Evolutionary conservation across 2,113 vertebrate species (phyloP).

Genomic region (Alouatta palliata): DNA sequence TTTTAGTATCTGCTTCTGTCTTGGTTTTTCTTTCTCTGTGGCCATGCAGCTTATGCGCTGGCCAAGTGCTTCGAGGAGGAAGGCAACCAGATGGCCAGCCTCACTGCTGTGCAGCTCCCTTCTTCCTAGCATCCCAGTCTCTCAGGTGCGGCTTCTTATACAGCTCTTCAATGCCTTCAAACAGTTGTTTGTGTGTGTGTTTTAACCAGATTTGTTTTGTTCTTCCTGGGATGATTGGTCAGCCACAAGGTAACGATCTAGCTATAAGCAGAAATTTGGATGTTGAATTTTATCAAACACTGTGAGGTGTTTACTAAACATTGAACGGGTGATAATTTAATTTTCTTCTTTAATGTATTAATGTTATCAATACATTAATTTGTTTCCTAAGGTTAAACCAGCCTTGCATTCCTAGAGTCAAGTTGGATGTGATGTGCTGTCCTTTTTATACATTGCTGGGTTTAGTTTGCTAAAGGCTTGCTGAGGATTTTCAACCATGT

Average conservation of each 20-base stretch:
- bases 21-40: neutral
- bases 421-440: neutral
- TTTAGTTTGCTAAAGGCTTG: too few species aligned
- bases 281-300: neutral
- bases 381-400: neutral
- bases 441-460: too few species aligned
- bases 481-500: neutral
- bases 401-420: neutral
- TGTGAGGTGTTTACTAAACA: neutral
- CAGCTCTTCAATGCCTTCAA: too few species aligned
- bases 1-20: neutral
- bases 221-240: neutral
- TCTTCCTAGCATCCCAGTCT: rapidly evolving
- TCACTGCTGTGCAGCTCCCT: rapidly evolving
- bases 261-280: neutral
- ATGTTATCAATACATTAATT: neutral
- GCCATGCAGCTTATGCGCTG: neutral
- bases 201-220: neutral
- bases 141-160: too few species aligned
- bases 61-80: neutral
- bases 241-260: too few species aligned
- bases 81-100: neutral
- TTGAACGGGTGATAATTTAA: neutral
- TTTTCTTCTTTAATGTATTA: neutral
- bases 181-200: neutral